Percentiles rank a stretch among this genome's conserved stretches.
These are phyloP conservation scores for Cylloceria caligata DNA, from an alignment of 2,888 invertebrate genomes.

Conservation along the genomic window DNA sequence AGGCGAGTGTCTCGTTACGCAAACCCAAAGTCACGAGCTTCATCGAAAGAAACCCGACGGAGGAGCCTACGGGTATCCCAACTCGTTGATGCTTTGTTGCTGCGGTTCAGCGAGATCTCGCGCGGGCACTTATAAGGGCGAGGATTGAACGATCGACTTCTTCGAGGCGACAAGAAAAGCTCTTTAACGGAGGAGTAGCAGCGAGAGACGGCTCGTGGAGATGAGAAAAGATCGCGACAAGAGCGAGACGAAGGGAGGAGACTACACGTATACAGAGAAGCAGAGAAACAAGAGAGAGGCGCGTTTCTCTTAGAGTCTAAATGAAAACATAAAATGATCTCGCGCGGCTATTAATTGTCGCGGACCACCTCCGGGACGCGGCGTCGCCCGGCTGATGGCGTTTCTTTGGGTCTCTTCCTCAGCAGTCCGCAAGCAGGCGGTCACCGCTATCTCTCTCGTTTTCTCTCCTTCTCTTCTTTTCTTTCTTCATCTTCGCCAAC, in stretches of 20 bases:
- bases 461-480: slow-evolving; percentile 5
- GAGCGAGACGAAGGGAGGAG: neutral
- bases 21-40: neutral
- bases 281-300: slow-evolving; percentile 19
- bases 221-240: slow-evolving; percentile 12
- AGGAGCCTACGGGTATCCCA: neutral
- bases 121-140: slow-evolving; percentile 56
- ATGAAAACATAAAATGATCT: slow-evolving; percentile 81
- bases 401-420: slow-evolving; percentile 31
- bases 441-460: slow-evolving; percentile 51
- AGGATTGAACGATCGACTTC: slow-evolving; percentile 66
- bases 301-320: slow-evolving; percentile 52
- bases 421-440: slow-evolving; percentile 26
- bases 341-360: slow-evolving; percentile 79
- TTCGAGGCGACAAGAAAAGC: slow-evolving; percentile 63
- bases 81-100: neutral
- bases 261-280: neutral
- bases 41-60: slow-evolving; percentile 1
- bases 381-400: slow-evolving; percentile 56
- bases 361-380: slow-evolving; percentile 67
- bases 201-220: slow-evolving; percentile 1
- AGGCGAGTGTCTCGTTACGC: slow-evolving; percentile 4
- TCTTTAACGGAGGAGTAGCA: slow-evolving; percentile 16
- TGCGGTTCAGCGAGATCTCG: slow-evolving; percentile 19
- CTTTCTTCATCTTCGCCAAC: slow-evolving; percentile 69